Conservation (phyloP, 2,113 vertebrate species). For the Gymnogyps californianus region DNA sequence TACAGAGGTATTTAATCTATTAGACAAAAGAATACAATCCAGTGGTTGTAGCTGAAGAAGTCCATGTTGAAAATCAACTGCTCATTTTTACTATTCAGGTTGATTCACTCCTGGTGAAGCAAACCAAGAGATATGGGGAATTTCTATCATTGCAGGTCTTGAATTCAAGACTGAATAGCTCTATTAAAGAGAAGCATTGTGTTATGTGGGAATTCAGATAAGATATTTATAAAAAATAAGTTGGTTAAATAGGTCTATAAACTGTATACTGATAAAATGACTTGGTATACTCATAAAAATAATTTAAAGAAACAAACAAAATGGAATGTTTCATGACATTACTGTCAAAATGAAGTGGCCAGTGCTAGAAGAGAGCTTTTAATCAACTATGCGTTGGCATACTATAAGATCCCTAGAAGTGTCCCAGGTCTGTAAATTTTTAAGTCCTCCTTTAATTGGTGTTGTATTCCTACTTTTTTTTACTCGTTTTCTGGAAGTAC, state of each 20-base stretch:
- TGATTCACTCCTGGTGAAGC: neutral
- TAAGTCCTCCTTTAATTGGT: neutral
- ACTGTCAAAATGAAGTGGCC: neutral
- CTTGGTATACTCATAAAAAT: neutral
- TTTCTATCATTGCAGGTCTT: neutral
- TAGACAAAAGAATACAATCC: neutral
- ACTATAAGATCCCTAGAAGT: neutral
- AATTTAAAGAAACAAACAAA: neutral
- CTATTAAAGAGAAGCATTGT: neutral
- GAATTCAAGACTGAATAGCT: neutral
- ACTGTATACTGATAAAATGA: neutral
- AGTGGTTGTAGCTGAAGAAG: neutral
- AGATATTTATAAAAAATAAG: neutral
- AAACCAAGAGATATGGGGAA: neutral
- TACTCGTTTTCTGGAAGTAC: neutral
- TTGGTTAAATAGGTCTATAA: neutral
- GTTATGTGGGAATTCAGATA: neutral
- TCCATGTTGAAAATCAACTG: neutral
- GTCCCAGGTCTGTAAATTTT: neutral
- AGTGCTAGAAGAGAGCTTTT: neutral
- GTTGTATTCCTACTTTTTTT: neutral
- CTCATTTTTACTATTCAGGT: neutral
- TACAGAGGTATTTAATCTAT: neutral
- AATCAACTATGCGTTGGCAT: neutral
- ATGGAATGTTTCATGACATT: neutral